Base-by-base conservation (phyloP, 92 coral and sea anemone species). In the Chrysogorgia sp. region DNA sequence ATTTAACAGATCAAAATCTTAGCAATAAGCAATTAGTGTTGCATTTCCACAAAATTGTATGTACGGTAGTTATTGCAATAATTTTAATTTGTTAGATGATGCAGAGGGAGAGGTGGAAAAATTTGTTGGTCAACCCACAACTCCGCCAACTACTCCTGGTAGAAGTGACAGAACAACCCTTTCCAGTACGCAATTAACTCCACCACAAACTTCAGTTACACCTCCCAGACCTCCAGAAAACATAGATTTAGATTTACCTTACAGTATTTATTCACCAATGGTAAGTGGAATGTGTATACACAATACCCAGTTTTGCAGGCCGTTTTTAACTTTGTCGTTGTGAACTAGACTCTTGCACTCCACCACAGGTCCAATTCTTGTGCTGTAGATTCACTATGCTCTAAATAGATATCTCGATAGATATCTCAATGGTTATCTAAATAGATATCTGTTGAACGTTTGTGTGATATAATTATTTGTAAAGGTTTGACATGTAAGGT, bases 81-180 rank as follows among this genome's bases (percentile, higher is more conserved):
- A 40, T 8, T 15, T 48, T 14, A 52, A 50, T 26, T 40, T 58
- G 49, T 59, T 53, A 45, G 64, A 85, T 17, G 91, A 68, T 49
- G 77, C 80, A 41, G 90, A 81, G 71, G 92, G 88, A 34, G 90
- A 93, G 63, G 86, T 71, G 68, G 96, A 86, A 72, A 92, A 90
- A 55, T 89, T 92, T 82, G 82, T 89, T 77, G 91, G 92, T 28
- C 96, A 90, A 80, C 96, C 89, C 37, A 40, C 68, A 31, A 68
- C 77, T 29, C 60, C 67, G 56, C 59, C 88, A 29, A 34, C 71
- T 29, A 26, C 83, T 60, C 28, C 74, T 67, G 83, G 74, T 40
- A 72, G 28, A 72, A 65, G 79, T 68, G 50, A 84, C 60, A 20
- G 85, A 85, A 26, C 85, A 70, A 48, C 86, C 68, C 50, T 63